A percentile compares a stretch with the other conserved stretches of the same genome.
These are phyloP conservation scores for Poecilia velifera DNA, from an alignment of 2,797 vertebrate genomes.

Conservation along the genomic window DNA sequence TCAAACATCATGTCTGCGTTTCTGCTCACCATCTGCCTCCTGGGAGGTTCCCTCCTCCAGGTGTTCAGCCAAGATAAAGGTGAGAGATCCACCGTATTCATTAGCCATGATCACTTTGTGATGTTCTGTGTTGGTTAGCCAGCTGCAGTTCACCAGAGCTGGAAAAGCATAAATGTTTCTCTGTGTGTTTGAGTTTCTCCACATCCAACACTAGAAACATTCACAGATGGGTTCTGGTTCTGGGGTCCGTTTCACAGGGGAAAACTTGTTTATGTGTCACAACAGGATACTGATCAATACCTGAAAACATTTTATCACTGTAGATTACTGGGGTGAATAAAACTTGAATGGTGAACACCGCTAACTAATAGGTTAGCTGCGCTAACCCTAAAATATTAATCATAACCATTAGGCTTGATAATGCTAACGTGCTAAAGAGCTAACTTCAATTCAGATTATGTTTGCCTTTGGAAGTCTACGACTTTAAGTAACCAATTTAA, in stretches of 20 bases:
- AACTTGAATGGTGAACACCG: too few relatives aligned
- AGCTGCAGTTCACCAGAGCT: neutral
- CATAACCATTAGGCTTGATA: neutral
- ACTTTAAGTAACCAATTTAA: too few relatives aligned
- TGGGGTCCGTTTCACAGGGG: neutral
- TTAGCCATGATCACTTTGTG: neutral
- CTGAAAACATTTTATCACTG: neutral
- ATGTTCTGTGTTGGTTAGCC: neutral
- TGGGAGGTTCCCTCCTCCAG: slow-evolving; percentile 53
- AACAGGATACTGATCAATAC: neutral
- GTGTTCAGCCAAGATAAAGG: slow-evolving; percentile 49
- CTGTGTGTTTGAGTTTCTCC: neutral
- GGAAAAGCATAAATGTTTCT: neutral
- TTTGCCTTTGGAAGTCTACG: too few relatives aligned
- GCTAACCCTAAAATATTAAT: neutral
- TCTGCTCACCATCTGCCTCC: slow-evolving; percentile 38
- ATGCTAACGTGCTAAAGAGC: neutral
- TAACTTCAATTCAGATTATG: too few relatives aligned
- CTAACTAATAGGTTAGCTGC: neutral
- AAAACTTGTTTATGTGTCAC: neutral
- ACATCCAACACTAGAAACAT: neutral
- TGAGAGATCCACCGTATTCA: slow-evolving; percentile 36
- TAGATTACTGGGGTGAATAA: neutral
- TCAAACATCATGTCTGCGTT: slow-evolving; percentile 55
- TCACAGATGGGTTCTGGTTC: neutral